phyloP scores from a whole-genome alignment of 2,113 vertebrate genomes.

The Melanerpes formicivorus region DNA sequence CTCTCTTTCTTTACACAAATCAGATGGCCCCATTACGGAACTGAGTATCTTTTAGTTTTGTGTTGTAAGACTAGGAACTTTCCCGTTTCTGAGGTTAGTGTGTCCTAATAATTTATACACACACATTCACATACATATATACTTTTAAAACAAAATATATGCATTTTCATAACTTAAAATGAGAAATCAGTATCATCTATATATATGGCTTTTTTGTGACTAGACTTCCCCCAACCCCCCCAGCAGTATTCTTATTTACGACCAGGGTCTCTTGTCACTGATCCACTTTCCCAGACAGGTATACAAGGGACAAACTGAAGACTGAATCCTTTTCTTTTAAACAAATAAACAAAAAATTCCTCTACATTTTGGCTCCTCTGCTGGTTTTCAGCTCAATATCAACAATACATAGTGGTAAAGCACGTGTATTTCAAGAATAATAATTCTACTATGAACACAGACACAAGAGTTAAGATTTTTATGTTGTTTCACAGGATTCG shows the following conservation, averaged over 20 bases:
- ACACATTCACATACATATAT: background rate
- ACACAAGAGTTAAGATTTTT: background rate
- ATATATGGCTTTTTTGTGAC: background rate
- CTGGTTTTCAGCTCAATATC: background rate
- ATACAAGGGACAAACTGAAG: background rate
- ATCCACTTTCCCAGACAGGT: background rate
- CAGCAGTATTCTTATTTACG: background rate
- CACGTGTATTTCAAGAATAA: background rate
- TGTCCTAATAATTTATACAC: background rate
- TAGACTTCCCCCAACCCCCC: background rate
- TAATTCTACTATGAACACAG: background rate
- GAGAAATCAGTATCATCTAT: background rate
- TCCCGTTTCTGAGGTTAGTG: background rate
- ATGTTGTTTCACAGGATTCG: rapidly evolving
- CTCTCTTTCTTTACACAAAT: background rate
- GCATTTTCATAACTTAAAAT: background rate
- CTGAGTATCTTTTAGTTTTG: background rate
- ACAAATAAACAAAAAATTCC: background rate
- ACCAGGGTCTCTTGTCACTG: background rate
- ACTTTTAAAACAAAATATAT: too few species aligned
- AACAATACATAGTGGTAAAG: background rate
- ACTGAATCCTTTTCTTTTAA: background rate
- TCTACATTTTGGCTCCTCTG: background rate
- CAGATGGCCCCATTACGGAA: background rate
- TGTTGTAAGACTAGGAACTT: background rate